These are phyloP conservation scores for Drosophila cardini DNA, from an alignment of 1,140 invertebrate genomes.

Conservation along the genomic window DNA sequence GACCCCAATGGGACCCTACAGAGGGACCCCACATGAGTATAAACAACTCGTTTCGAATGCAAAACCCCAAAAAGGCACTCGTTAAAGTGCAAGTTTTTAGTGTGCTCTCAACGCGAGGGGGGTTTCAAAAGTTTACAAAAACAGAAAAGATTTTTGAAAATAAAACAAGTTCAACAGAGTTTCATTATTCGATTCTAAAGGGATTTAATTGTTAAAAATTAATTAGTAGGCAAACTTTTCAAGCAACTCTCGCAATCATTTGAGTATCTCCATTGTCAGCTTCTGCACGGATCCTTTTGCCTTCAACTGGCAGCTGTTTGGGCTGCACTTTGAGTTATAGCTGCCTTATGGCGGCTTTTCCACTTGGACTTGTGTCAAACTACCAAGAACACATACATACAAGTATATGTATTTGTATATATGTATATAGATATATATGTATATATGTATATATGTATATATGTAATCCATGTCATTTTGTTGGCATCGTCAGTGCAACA, in stretches of 20 bases:
- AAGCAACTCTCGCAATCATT: conserved; percentile 12
- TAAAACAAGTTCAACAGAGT: no score
- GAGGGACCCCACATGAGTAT: conserved; percentile 13
- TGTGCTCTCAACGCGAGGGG: conserved; percentile 34
- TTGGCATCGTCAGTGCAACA: conserved; percentile 72
- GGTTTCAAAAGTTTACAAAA: background rate
- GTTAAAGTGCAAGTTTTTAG: conserved; percentile 56
- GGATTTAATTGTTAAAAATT: no score
- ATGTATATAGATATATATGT: conserved; percentile 38
- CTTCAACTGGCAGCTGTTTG: conserved; percentile 63
- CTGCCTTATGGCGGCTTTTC: conserved; percentile 66
- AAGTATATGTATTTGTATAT: conserved; percentile 22
- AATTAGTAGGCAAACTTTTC: no score
- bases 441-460: conserved; percentile 40
- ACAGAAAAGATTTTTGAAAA: no score
- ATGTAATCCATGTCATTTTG: conserved; percentile 30
- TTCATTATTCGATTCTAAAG: no score
- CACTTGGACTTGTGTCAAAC: conserved; percentile 76
- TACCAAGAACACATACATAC: conserved; percentile 17
- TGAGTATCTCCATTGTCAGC: conserved; percentile 36
- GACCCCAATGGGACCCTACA: background rate
- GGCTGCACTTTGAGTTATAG: conserved; percentile 79
- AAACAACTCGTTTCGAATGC: conserved; percentile 35
- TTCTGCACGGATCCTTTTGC: conserved; percentile 44
- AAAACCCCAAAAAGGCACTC: conserved; percentile 54